phyloP scores from a whole-genome alignment of 2,888 invertebrate genomes.

The Drepanosiphum platanoidis region DNA sequence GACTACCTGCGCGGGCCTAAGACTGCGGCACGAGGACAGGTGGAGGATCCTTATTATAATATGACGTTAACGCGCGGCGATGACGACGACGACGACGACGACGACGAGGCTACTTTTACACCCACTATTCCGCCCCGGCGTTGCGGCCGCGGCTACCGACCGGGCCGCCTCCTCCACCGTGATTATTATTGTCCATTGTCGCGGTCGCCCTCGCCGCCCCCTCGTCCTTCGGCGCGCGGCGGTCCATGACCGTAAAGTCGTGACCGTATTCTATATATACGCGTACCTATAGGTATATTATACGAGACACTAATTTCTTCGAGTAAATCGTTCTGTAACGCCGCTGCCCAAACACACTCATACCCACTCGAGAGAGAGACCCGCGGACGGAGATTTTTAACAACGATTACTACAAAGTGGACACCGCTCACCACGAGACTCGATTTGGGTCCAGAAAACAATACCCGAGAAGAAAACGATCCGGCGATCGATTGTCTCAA shows the following conservation, averaged over 20 bases:
- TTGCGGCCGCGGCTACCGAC: slow-evolving; percentile 37
- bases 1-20: background rate
- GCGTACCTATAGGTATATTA: too few relatives aligned
- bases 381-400: too few relatives aligned
- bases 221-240: background rate
- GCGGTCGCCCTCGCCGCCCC: slow-evolving; percentile 10
- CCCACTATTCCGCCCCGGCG: slow-evolving; percentile 59
- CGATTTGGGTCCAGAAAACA: too few relatives aligned
- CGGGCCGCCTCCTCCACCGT: slow-evolving; percentile 50
- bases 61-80: background rate
- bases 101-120: slow-evolving; percentile 46
- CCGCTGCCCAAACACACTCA: background rate
- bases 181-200: slow-evolving; percentile 56
- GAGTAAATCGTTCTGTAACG: background rate
- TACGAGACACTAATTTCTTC: slow-evolving; percentile 51
- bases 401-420: too few relatives aligned
- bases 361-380: background rate
- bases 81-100: background rate
- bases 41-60: too few relatives aligned
- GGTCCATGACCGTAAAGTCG: slow-evolving; percentile 51
- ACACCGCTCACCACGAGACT: too few relatives aligned
- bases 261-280: too few relatives aligned
- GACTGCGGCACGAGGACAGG: slow-evolving; percentile 26
- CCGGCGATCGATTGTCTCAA: too few relatives aligned
- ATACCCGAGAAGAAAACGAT: too few relatives aligned